Evolutionary conservation across 2,113 vertebrate species (phyloP), one percentile per base, ranked within the genome.

Genomic region (Agapornis roseicollis): DNA sequence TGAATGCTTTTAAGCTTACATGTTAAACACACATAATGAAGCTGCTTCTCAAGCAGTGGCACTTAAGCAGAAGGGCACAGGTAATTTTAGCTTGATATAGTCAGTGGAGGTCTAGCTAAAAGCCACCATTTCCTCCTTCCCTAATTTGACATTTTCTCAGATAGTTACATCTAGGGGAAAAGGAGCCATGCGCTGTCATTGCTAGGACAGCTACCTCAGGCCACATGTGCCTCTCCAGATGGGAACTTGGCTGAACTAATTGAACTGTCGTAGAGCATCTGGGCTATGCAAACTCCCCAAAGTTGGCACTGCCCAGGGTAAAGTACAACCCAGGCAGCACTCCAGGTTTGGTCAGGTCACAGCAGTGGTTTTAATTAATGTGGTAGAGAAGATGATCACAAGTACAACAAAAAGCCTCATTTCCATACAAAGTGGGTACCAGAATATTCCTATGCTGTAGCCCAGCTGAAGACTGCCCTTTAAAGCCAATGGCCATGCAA

Each of bases 31-130:
- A 24, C 0, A 0, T 89, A 96, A 87, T 83, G 85, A 88, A 79
- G 89, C 73, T 95, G 92, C 76, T 89, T 60, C 84, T 89, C 74
- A 61, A 63, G 87, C 73, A 86, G 63, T 63, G 72, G 65, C 91
- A 83, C 77, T 84, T 80, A 28, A 80, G 88, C 68, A 70, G 56
- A 66, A 88, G 77, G 58, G 77, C 69, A 47, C 11, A 44, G 17
- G 5, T 58, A 71, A 83, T 84, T 93, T 93, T 80, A 92, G 69
- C 64, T 88, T 84, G 69, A 84, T 92, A 84, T 89, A 92, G 42
- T 42, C 8, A 4, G 69, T 77, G 55, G 69, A 84, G 12, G 29
- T 84, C 74, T 92, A 83, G 58, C 60, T 63, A 55, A 77, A 93
- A 90, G 49, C 31, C 64, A 41, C 41, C 23, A 80, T 83, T 78